These are phyloP conservation scores for Odontomyia ornata DNA, from an alignment of 2,888 invertebrate species.

Conservation along the genomic window DNA sequence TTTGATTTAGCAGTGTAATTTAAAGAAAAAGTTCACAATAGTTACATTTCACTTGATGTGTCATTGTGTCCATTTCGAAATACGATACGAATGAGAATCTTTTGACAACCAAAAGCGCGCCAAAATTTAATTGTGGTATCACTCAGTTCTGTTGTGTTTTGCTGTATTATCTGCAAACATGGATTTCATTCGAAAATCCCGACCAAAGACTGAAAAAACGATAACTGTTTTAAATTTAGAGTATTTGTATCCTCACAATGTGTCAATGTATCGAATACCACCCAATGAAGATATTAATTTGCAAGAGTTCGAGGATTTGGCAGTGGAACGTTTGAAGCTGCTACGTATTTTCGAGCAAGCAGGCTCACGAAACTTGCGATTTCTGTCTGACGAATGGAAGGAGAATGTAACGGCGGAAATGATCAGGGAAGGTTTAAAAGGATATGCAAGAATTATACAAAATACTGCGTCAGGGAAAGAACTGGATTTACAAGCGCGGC, in stretches of 20 bases:
- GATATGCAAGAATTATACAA: conserved; percentile 71
- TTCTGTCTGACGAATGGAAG: conserved; percentile 75
- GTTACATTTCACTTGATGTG: too few relatives aligned
- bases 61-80: too few relatives aligned
- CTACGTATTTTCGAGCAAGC: conserved; percentile 81
- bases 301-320: conserved; percentile 87
- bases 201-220: conserved; percentile 54
- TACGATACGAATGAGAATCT: too few relatives aligned
- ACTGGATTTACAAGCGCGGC: conserved; percentile 72
- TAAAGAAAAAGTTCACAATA: too few relatives aligned
- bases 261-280: conserved; percentile 80
- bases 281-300: conserved; percentile 79
- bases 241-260: conserved; percentile 75
- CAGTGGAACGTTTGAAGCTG: conserved; percentile 83
- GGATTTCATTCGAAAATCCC: conserved; percentile 58
- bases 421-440: conserved; percentile 73
- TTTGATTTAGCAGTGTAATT: too few relatives aligned
- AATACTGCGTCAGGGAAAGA: conserved; percentile 67
- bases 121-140: not conserved
- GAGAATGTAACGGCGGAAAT: conserved; percentile 72
- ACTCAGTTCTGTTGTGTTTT: not conserved
- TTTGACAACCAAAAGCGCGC: conserved; percentile 4
- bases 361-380: conserved; percentile 70
- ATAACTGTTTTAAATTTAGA: conserved; percentile 64
- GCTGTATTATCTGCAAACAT: conserved; percentile 48